A percentile compares a stretch with the other conserved stretches of the same genome.
phyloP scores from a whole-genome alignment of 2,888 invertebrate genomes.

The Gastrophysa polygoni region DNA sequence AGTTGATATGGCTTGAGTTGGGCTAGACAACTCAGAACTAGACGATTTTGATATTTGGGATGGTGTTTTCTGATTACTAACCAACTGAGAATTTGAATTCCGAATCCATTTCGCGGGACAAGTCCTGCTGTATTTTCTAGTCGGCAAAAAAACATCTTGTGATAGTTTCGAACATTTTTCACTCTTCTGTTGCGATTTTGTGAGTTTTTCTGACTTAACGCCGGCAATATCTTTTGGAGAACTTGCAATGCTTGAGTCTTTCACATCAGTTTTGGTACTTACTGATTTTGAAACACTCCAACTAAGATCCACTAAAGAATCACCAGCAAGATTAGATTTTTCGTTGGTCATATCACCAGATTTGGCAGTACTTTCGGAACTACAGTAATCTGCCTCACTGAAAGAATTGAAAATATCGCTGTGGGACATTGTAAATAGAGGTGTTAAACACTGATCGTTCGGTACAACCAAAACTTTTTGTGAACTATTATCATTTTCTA shows the following conservation, averaged over 20 bases:
- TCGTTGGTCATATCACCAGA: neutral
- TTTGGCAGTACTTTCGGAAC: neutral
- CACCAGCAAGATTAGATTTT: neutral
- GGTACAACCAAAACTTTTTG: slow-evolving; percentile 3
- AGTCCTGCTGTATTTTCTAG: slow-evolving; percentile 11
- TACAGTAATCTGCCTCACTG: neutral
- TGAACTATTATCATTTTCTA: neutral
- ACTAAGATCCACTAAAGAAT: neutral
- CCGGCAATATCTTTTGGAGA: neutral
- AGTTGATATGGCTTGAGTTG: neutral
- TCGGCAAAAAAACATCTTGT: neutral
- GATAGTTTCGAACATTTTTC: neutral
- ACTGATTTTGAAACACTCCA: neutral
- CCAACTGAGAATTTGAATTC: neutral
- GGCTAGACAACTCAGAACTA: neutral
- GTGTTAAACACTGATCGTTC: slow-evolving; percentile 4
- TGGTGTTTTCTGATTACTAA: neutral
- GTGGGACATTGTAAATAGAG: slow-evolving; percentile 9
- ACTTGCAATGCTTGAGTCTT: neutral
- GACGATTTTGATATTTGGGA: neutral
- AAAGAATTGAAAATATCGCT: neutral
- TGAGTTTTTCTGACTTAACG: neutral
- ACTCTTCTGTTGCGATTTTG: neutral
- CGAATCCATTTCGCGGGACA: slow-evolving; percentile 6
- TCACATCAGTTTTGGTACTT: neutral